phyloP scores from a whole-genome alignment of 2,888 invertebrate species.

The Euphydryas editha region DNA sequence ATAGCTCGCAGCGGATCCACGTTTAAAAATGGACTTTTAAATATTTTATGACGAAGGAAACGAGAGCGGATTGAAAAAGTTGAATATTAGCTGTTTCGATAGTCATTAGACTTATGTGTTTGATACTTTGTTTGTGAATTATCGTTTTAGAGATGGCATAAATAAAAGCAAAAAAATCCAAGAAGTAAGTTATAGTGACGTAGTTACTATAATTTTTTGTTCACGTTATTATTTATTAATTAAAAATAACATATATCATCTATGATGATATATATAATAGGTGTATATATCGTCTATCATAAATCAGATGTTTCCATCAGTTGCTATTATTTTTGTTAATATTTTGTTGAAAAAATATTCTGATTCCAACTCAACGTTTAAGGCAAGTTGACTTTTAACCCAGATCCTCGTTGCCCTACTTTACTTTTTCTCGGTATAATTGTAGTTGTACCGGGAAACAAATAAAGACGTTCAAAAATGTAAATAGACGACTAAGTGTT shows the following conservation, averaged over 20 bases:
- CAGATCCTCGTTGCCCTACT: neutral
- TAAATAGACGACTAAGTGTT: too few relatives aligned
- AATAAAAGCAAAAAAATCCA: neutral
- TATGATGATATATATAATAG: too few relatives aligned
- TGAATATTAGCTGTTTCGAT: slow-evolving; percentile 42
- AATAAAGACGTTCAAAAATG: neutral
- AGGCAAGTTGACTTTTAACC: slow-evolving; percentile 1
- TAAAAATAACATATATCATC: too few relatives aligned
- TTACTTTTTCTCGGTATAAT: neutral
- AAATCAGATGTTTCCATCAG: too few relatives aligned
- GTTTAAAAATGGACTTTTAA: slow-evolving; percentile 81
- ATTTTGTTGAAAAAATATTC: slow-evolving; percentile 4
- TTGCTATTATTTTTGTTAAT: too few relatives aligned
- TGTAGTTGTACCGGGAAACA: neutral
- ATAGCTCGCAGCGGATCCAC: slow-evolving; percentile 80
- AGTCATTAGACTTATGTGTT: slow-evolving; percentile 34
- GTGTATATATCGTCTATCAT: too few relatives aligned
- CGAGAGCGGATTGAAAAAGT: slow-evolving; percentile 55
- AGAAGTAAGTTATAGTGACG: neutral
- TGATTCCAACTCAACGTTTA: neutral
- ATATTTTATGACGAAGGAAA: slow-evolving; percentile 74
- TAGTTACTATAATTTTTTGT: too few relatives aligned
- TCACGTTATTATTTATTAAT: too few relatives aligned
- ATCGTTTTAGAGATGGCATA: slow-evolving; percentile 2
- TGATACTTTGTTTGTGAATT: slow-evolving; percentile 5